phyloP scores from a whole-genome alignment of 2,113 vertebrate species.

The Carassius auratus region DNA sequence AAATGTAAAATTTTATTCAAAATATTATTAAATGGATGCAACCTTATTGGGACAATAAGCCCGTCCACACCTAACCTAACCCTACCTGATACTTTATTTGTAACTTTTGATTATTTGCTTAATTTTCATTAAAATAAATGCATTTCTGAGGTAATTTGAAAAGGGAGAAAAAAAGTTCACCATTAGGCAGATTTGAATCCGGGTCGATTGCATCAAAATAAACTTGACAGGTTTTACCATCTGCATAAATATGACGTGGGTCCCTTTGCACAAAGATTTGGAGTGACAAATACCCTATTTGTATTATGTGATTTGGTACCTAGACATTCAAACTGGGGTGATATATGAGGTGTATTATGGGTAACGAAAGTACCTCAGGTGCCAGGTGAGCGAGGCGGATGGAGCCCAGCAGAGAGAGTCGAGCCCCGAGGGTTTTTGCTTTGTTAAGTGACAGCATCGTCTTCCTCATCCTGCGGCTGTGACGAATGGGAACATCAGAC shows the following conservation, averaged over 20 bases:
- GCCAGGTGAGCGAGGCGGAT: slow-evolving; percentile 86
- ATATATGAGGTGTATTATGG: slow-evolving; percentile 1
- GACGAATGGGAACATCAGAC: slow-evolving; percentile 95
- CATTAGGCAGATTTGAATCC: too few species aligned
- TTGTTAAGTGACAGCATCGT: slow-evolving; percentile 89
- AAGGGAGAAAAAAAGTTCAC: too few species aligned
- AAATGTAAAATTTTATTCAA: too few species aligned
- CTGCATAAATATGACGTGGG: not conserved
- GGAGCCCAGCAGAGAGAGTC: slow-evolving; percentile 83
- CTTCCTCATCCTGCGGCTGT: slow-evolving; percentile 98
- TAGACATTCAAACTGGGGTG: not conserved
- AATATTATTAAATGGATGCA: too few species aligned
- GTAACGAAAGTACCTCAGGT: slow-evolving; percentile 82
- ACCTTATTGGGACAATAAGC: too few species aligned
- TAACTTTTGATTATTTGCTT: too few species aligned
- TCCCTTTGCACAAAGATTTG: not conserved
- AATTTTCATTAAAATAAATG: too few species aligned
- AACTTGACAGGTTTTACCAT: too few species aligned
- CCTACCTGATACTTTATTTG: too few species aligned
- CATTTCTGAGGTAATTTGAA: too few species aligned
- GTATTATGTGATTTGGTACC: not conserved
- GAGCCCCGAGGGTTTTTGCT: slow-evolving; percentile 88
- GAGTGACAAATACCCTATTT: not conserved
- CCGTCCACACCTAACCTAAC: too few species aligned
- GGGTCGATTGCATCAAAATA: too few species aligned